phyloP scores from a whole-genome alignment of 2,888 invertebrate species.

The Alloplasta piceator region DNA sequence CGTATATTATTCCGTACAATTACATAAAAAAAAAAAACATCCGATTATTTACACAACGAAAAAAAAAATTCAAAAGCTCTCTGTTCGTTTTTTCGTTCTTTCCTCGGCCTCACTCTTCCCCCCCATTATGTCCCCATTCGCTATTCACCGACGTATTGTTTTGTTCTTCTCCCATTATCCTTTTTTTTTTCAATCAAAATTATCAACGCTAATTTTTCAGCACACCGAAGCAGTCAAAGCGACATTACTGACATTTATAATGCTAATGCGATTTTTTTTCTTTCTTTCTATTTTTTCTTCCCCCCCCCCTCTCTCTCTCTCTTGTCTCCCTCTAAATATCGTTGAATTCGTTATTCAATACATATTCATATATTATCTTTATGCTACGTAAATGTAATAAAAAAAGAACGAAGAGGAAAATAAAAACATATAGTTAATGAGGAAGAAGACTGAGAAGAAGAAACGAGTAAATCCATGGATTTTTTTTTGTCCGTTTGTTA shows the following conservation, averaged over 20 bases:
- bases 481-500: not conserved
- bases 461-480: slow-evolving; percentile 47
- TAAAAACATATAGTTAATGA: slow-evolving; percentile 5
- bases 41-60: slow-evolving; percentile 81
- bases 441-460: slow-evolving; percentile 46
- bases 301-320: slow-evolving; percentile 11
- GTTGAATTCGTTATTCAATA: slow-evolving; percentile 57
- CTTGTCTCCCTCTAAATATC: slow-evolving; percentile 51
- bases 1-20: slow-evolving; percentile 64
- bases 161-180: not conserved
- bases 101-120: slow-evolving; percentile 30
- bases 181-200: slow-evolving; percentile 14
- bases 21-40: slow-evolving; percentile 69
- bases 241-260: slow-evolving; percentile 52
- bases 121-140: slow-evolving; percentile 60
- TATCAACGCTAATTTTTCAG: slow-evolving; percentile 65
- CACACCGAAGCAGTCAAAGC: slow-evolving; percentile 70
- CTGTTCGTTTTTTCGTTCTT: slow-evolving; percentile 40
- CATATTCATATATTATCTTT: slow-evolving; percentile 66
- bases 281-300: slow-evolving; percentile 13
- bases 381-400: slow-evolving; percentile 55
- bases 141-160: slow-evolving; percentile 59
- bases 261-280: slow-evolving; percentile 49
- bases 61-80: slow-evolving; percentile 60
- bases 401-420: slow-evolving; percentile 35